Percentiles rank a stretch among this genome's conserved stretches.
Evolutionary conservation across 2,113 vertebrate species (phyloP).

Genomic region (Scomber scombrus): DNA sequence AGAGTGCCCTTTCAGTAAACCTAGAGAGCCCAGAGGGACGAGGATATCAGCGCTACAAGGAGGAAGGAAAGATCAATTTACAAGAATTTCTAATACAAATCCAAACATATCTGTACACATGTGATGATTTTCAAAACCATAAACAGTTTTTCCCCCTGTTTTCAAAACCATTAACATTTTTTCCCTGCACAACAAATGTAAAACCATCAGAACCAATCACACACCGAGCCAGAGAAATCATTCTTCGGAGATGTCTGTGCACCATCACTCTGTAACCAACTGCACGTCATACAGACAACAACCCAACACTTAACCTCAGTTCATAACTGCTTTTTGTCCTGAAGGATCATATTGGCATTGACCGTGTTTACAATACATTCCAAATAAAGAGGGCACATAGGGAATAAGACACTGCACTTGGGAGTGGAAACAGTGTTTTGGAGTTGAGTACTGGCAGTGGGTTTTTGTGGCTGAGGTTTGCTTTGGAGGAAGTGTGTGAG

Average conservation of each 20-base stretch:
- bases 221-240: constrained; percentile 21
- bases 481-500: constrained; percentile 68
- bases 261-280: constrained; percentile 57
- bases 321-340: constrained; percentile 76
- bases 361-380: constrained; percentile 78
- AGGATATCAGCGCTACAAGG: constrained; percentile 55
- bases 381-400: constrained; percentile 78
- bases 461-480: constrained; percentile 50
- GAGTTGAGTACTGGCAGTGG: constrained; percentile 63
- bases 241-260: constrained; percentile 49
- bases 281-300: constrained; percentile 61
- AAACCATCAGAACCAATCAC: constrained; percentile 68
- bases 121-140: constrained; percentile 51
- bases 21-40: constrained; percentile 62
- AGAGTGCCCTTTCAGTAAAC: constrained; percentile 73
- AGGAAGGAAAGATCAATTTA: constrained; percentile 75
- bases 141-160: constrained; percentile 16
- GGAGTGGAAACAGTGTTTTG: constrained; percentile 67
- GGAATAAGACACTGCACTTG: constrained; percentile 66
- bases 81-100: constrained; percentile 57
- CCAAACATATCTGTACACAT: constrained; percentile 46
- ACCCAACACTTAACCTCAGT: constrained; percentile 63
- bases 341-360: constrained; percentile 73
- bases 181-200: constrained; percentile 36
- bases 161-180: constrained; percentile 31